phyloP scores from a whole-genome alignment of 2,797 vertebrate species.

The Parauchenoglanis ngamensis region DNA sequence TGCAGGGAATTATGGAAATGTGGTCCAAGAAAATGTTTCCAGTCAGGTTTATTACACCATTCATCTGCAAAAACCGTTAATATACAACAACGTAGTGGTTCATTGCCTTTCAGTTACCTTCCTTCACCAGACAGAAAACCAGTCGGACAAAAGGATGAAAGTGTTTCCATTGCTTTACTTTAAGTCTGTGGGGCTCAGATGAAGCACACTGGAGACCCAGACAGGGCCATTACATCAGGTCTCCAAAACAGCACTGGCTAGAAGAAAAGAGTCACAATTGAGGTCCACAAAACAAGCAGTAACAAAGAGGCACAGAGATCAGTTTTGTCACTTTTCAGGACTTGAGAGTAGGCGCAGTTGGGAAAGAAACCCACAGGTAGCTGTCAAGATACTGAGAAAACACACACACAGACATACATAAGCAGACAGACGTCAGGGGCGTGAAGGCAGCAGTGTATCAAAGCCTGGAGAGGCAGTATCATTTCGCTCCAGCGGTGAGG shows the following conservation, averaged over 20 bases:
- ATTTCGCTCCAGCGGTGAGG: conserved; percentile 37
- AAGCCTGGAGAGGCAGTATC: conserved; percentile 56
- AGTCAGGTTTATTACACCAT: not conserved
- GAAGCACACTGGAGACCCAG: conserved; percentile 39
- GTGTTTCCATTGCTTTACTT: conserved; percentile 18
- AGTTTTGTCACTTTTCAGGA: conserved; percentile 38
- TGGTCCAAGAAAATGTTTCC: conserved; percentile 1
- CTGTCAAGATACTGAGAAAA: conserved; percentile 36
- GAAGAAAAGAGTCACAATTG: conserved; percentile 58
- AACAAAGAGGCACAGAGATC: conserved; percentile 56
- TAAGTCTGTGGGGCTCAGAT: conserved; percentile 39
- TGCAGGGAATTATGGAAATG: conserved; percentile 23
- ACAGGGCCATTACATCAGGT: conserved; percentile 48
- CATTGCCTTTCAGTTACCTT: conserved; percentile 22
- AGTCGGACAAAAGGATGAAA: conserved; percentile 17
- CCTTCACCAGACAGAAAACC: conserved; percentile 30
- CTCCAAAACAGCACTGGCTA: conserved; percentile 57
- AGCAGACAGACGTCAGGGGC: conserved; percentile 38
- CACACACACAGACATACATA: conserved; percentile 28
- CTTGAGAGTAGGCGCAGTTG: conserved; percentile 35
- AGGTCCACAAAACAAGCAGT: conserved; percentile 46
- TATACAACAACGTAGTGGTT: conserved; percentile 22
- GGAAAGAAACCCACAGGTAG: conserved; percentile 36
- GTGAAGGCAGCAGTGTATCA: conserved; percentile 50
- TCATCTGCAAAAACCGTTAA: conserved; percentile 31